phyloP scores from a whole-genome alignment of 2,797 vertebrate genomes.

The Crenuchus spilurus region DNA sequence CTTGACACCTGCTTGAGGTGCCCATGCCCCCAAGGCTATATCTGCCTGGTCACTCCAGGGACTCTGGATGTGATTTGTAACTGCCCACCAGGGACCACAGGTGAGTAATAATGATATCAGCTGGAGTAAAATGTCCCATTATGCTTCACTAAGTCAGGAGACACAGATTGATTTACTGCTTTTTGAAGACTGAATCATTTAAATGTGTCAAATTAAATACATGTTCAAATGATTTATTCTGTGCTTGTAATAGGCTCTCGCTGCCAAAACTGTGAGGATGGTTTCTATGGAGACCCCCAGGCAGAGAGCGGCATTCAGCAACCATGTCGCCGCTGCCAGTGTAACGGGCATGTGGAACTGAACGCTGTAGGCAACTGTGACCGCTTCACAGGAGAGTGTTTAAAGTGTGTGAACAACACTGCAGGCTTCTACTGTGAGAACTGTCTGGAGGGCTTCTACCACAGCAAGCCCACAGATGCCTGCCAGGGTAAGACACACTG shows the following conservation, averaged over 20 bases:
- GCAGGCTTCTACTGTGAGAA: slow-evolving; percentile 74
- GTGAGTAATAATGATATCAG: slow-evolving; percentile 66
- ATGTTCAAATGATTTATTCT: background rate
- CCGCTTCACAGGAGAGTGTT: slow-evolving; percentile 78
- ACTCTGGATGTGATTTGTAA: slow-evolving; percentile 75
- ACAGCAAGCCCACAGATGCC: slow-evolving; percentile 62
- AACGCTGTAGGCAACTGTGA: slow-evolving; percentile 80
- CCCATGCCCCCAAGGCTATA: slow-evolving; percentile 77
- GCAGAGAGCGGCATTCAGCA: slow-evolving; percentile 64
- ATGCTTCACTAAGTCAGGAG: too few species aligned
- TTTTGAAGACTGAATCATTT: too few species aligned
- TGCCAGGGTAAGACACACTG: slow-evolving; percentile 79
- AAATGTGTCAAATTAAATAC: too few species aligned
- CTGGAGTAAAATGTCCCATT: too few species aligned
- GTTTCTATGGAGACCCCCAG: slow-evolving; percentile 84
- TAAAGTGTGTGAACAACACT: slow-evolving; percentile 80
- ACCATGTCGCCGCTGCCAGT: slow-evolving; percentile 82
- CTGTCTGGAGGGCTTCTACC: slow-evolving; percentile 79
- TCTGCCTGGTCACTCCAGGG: slow-evolving; percentile 75
- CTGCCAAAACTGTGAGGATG: slow-evolving; percentile 86
- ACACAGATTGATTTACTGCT: background rate
- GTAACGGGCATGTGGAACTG: slow-evolving; percentile 79
- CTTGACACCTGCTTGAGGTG: slow-evolving; percentile 75
- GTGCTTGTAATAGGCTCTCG: slow-evolving; percentile 72
- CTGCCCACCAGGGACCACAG: slow-evolving; percentile 83